A percentile compares a stretch with the other conserved stretches of the same genome.
Evolutionary conservation across 2,888 invertebrate genomes (phyloP).

Genomic region (Gonocerus acuteangulatus): DNA sequence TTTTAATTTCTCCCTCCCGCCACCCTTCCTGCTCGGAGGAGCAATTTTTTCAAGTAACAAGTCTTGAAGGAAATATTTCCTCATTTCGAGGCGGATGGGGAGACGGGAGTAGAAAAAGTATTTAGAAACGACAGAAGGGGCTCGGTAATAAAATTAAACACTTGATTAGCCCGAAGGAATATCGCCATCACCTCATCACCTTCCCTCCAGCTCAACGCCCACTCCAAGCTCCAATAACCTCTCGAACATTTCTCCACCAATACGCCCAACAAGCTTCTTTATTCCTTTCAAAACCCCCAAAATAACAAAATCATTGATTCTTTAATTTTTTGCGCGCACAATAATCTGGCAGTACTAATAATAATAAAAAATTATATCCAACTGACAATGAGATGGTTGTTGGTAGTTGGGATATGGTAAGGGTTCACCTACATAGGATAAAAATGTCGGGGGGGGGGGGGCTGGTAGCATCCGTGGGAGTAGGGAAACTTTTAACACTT

Average conservation of each 20-base stretch:
- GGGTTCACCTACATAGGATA: too few species aligned
- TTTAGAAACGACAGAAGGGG: constrained; percentile 29
- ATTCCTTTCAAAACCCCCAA: too few species aligned
- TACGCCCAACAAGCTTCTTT: too few species aligned
- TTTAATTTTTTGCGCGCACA: too few species aligned
- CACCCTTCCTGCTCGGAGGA: constrained; percentile 29
- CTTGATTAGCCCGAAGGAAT: constrained; percentile 26
- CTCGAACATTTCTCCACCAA: background rate
- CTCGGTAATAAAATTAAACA: constrained; percentile 34
- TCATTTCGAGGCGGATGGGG: constrained; percentile 25
- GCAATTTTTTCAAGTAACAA: constrained; percentile 37
- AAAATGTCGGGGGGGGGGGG: too few species aligned
- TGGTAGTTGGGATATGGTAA: too few species aligned
- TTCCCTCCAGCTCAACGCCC: background rate
- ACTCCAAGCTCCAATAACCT: background rate
- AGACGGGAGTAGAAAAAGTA: constrained; percentile 27
- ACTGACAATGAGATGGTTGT: too few species aligned
- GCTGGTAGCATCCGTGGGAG: too few species aligned
- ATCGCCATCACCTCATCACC: constrained; percentile 1
- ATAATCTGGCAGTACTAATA: too few species aligned
- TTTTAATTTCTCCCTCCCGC: constrained; percentile 37
- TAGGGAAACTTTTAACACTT: too few species aligned
- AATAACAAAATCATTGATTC: too few species aligned
- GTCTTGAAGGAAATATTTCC: constrained; percentile 37
- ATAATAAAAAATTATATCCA: too few species aligned